Evolutionary conservation across 30 jellyfish, hydroid and myxozoan species (phyloP).

Genomic region (Pelagia noctiluca): DNA sequence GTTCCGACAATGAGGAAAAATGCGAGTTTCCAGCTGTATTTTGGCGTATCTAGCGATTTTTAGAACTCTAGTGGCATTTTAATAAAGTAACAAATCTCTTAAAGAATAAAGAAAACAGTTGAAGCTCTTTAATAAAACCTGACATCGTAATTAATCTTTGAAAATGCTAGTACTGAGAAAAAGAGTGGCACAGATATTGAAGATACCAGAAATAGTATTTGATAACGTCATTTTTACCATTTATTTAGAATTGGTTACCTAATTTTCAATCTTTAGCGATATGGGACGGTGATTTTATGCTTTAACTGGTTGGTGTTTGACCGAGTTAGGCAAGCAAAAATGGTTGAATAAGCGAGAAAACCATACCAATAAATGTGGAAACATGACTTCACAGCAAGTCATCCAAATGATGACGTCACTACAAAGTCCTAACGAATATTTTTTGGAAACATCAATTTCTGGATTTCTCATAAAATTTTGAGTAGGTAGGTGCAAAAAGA

Average conservation of each 20-base stretch:
- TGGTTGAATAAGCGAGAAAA: conserved; percentile 30
- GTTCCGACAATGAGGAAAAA: conserved; percentile 27
- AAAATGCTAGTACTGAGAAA: conserved; percentile 43
- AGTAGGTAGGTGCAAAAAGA: conserved; percentile 35
- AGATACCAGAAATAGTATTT: conserved; percentile 11
- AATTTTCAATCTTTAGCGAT: conserved; percentile 17
- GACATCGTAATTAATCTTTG: conserved; percentile 13
- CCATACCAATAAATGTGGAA: conserved; percentile 11
- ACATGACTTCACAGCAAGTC: conserved; percentile 43
- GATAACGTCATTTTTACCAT: conserved; percentile 30
- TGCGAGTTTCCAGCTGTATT: conserved; percentile 20
- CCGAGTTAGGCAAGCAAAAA: conserved; percentile 13
- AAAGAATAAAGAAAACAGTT: conserved; percentile 24
- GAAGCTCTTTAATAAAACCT: conserved; percentile 31
- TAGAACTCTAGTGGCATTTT: conserved; percentile 12
- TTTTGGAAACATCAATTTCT: conserved; percentile 18
- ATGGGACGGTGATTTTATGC: conserved; percentile 13
- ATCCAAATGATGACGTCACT: conserved; percentile 27
- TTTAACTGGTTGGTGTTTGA: conserved; percentile 30
- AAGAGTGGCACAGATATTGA: conserved; percentile 32
- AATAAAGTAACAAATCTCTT: conserved; percentile 20
- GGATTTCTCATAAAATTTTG: conserved; percentile 27
- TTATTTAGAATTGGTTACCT: conserved; percentile 23
- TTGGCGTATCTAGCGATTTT: conserved; percentile 29
- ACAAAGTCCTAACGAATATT: conserved; percentile 3